These are phyloP conservation scores for Varanus salvator DNA, from an alignment of 2,113 vertebrate genomes.

Conservation along the genomic window DNA sequence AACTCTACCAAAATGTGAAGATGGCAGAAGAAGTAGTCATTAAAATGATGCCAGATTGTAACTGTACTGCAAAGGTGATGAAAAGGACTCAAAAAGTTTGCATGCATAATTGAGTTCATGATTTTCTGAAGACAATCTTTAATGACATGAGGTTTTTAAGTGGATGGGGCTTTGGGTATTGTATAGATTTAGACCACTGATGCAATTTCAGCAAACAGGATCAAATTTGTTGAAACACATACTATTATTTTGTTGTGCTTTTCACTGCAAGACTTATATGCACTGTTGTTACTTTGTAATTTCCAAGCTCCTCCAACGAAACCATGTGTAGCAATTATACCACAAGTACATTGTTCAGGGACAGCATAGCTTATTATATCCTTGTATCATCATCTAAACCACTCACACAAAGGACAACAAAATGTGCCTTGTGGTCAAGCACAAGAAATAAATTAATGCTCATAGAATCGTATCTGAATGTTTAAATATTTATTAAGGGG, in stretches of 20 bases:
- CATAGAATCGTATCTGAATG: slow-evolving; percentile 69
- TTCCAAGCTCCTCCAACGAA: slow-evolving; percentile 59
- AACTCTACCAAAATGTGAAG: slow-evolving; percentile 7
- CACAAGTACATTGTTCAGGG: slow-evolving; percentile 58
- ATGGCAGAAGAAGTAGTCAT: neutral
- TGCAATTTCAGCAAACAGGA: neutral
- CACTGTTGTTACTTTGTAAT: slow-evolving; percentile 52
- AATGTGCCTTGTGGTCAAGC: slow-evolving; percentile 57
- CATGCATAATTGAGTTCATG: slow-evolving; percentile 14
- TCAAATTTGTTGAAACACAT: slow-evolving; percentile 23
- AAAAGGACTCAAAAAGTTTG: slow-evolving; percentile 42
- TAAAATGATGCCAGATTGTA: slow-evolving; percentile 13
- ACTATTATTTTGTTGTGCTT: slow-evolving; percentile 23
- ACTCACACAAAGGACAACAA: slow-evolving; percentile 48
- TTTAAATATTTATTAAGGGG: slow-evolving; percentile 68
- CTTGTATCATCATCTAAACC: slow-evolving; percentile 61
- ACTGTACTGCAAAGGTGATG: slow-evolving; percentile 15
- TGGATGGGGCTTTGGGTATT: neutral
- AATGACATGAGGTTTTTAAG: neutral
- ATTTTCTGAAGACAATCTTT: neutral
- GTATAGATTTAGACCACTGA: neutral
- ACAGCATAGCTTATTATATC: slow-evolving; percentile 64
- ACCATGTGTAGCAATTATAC: slow-evolving; percentile 62
- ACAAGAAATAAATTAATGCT: slow-evolving; percentile 67
- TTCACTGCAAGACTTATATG: slow-evolving; percentile 22